Conservation (phyloP, 2,888 invertebrate species). For the Drosophila tripunctata region DNA sequence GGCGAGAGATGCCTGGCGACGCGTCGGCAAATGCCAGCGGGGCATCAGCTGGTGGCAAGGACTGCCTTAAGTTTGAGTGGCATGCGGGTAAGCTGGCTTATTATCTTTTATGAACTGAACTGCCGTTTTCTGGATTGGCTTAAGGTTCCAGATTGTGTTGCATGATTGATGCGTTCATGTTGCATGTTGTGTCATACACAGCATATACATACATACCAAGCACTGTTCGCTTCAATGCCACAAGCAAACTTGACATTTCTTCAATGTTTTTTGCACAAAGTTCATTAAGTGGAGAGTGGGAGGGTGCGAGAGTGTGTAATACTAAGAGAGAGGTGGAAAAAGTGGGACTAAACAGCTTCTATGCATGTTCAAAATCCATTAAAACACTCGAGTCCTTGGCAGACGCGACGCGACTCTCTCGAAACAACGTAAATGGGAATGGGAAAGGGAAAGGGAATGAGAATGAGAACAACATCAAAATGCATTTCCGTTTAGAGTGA, state of each 20-base stretch:
- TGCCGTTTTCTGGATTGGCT: conserved; percentile 38
- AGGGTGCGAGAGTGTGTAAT: not conserved
- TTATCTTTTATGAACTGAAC: conserved; percentile 77
- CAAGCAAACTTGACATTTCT: conserved; percentile 73
- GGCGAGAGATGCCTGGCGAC: not conserved
- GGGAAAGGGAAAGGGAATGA: not conserved
- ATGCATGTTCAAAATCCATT: conserved; percentile 72
- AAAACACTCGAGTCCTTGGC: conserved; percentile 71
- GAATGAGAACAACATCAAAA: conserved; percentile 51
- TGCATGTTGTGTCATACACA: conserved; percentile 57
- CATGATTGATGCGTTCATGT: conserved; percentile 61
- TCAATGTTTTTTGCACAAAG: conserved; percentile 49
- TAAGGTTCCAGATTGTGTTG: conserved; percentile 44
- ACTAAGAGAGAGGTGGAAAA: not conserved
- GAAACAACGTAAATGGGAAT: conserved; percentile 29
- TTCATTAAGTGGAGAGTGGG: conserved; percentile 43
- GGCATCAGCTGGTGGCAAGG: conserved; percentile 49
- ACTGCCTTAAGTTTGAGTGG: conserved; percentile 61
- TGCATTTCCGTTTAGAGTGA: conserved; percentile 78
- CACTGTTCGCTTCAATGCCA: conserved; percentile 16
- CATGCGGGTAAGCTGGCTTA: conserved; percentile 73
- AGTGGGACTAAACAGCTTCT: conserved; percentile 44
- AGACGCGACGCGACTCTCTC: conserved; percentile 69
- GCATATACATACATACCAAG: no score
- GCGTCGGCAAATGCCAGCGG: not conserved